Evolutionary conservation across 2,888 invertebrate species (phyloP), one percentile per base, ranked within the genome.

Genomic region (Adela reaumurella): DNA sequence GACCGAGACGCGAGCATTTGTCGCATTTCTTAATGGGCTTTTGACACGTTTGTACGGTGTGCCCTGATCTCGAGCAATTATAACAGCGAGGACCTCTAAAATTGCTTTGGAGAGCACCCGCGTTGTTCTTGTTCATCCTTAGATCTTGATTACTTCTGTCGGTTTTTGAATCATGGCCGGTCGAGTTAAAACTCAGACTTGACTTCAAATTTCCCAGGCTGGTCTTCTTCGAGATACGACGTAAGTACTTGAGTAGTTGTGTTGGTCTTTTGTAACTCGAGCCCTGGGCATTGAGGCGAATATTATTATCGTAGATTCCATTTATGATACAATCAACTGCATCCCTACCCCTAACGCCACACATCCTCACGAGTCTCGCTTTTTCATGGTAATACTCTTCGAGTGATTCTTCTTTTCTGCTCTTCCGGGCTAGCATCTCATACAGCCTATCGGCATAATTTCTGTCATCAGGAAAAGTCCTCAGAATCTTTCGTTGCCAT

Each of bases 311-410:
- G 28, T 19, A 53, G 29, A 52, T 52, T 10, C 53, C 53, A 16
- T 53, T 50, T 5, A 48, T 47, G 2, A 53, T 17, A 19, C 56
- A 56, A n/a, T 55, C 54, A 11, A 54, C 54, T 17, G 53, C 55
- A 5, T 51, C 35, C 28, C n/a, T 4, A 8, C 35, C 35, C n/a
- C 14, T 35, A 8, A 35, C 3, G 28, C 44, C 19, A 49, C 57
- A 57, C n/a, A n/a, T n/a, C n/a, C n/a, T n/a, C n/a, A n/a, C n/a
- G n/a, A n/a, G n/a, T n/a, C n/a, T n/a, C n/a, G n/a, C n/a, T n/a
- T n/a, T n/a, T n/a, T n/a, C n/a, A n/a, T n/a, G n/a, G n/a, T n/a
- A n/a, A n/a, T n/a, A n/a, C n/a, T n/a, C n/a, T n/a, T n/a, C n/a
- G n/a, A n/a, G n/a, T n/a, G n/a, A n/a, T n/a, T n/a, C n/a, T n/a